Evolutionary conservation across 2,113 vertebrate genomes (phyloP).

Genomic region (Choloepus hoffmanni): DNA sequence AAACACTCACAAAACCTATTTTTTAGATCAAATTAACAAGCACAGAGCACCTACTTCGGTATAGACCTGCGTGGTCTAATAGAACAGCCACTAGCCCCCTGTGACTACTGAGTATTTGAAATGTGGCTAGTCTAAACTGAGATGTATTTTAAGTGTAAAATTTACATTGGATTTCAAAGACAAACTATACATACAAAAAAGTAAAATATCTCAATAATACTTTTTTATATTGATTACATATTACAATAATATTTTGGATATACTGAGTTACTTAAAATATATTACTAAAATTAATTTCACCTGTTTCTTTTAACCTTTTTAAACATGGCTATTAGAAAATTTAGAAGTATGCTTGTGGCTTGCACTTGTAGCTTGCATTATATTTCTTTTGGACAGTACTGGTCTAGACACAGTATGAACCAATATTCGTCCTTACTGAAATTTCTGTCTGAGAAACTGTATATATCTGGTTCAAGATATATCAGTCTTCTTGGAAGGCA

Average conservation of each 20-base stretch:
- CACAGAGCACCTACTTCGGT: not conserved
- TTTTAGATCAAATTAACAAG: not conserved
- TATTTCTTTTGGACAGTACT: not conserved
- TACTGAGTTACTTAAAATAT: not conserved
- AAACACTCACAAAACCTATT: not conserved
- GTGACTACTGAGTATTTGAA: not conserved
- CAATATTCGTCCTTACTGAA: not conserved
- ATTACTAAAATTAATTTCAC: constrained; percentile 2
- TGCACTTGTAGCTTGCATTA: not conserved
- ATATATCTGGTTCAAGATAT: not conserved
- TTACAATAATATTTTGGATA: not conserved
- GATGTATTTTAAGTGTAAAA: not conserved
- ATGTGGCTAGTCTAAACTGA: not conserved
- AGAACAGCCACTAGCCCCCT: not conserved
- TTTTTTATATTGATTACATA: not conserved
- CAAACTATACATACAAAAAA: not conserved
- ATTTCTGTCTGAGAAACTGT: not conserved
- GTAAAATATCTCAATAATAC: not conserved
- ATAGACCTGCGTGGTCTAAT: not conserved
- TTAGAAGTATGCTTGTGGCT: not conserved
- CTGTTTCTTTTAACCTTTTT: not conserved
- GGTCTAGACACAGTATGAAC: not conserved
- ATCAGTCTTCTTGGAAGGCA: not conserved
- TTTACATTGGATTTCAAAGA: not conserved
- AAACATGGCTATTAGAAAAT: not conserved